A percentile compares a stretch with the other conserved stretches of the same genome.
phyloP scores from a whole-genome alignment of 2,797 vertebrate species.

The Huso huso region DNA sequence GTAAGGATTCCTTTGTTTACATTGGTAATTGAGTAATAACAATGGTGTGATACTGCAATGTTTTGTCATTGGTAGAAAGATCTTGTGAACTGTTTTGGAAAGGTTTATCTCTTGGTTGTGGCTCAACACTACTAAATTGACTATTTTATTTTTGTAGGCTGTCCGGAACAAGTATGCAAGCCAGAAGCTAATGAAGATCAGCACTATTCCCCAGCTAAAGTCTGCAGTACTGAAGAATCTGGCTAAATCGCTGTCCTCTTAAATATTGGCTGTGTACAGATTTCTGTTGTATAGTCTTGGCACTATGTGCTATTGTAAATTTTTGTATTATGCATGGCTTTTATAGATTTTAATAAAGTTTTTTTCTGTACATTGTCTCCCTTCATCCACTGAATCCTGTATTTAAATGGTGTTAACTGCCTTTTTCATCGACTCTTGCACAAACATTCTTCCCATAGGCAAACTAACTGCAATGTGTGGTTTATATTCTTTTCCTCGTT shows the following conservation, averaged over 20 bases:
- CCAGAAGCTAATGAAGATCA: constrained; percentile 59
- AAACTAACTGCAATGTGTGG: too few species aligned
- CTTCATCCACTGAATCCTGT: too few species aligned
- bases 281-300: constrained; percentile 17
- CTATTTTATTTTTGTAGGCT: constrained; percentile 43
- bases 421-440: too few species aligned
- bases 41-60: neutral
- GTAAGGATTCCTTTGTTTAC: constrained; percentile 43
- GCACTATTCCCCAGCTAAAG: constrained; percentile 54
- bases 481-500: too few species aligned
- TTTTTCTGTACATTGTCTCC: neutral
- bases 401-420: too few species aligned
- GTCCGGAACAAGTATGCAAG: constrained; percentile 72
- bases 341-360: neutral
- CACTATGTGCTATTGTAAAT: constrained; percentile 44
- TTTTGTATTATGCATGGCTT: constrained; percentile 1
- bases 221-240: constrained; percentile 55
- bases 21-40: neutral
- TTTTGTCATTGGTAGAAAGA: neutral
- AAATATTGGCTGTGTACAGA: constrained; percentile 26
- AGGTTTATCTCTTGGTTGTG: neutral
- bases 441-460: too few species aligned
- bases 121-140: neutral
- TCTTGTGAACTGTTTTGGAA: neutral
- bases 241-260: constrained; percentile 43